A percentile compares a stretch with the other conserved stretches of the same genome.
Evolutionary conservation across 1,140 invertebrate genomes (phyloP).

Genomic region (Lysiphlebus fabarum): DNA sequence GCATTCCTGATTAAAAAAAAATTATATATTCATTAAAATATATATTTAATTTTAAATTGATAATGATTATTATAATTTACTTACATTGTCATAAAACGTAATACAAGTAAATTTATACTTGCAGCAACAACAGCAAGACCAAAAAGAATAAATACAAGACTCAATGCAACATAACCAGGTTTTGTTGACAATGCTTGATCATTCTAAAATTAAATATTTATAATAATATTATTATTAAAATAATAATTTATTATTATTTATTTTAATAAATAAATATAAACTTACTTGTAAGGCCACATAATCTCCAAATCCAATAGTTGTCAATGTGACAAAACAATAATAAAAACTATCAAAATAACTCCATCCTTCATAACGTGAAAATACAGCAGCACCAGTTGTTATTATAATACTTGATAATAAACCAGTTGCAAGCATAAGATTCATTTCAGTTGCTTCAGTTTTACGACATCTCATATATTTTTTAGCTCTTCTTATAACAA

Average conservation of each 20-base stretch:
- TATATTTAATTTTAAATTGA: not conserved
- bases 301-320: conserved; percentile 89
- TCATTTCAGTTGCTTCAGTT: conserved; percentile 86
- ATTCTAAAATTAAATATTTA: conserved; percentile 61
- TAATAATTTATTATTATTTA: conserved; percentile 6
- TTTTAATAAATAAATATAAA: too few relatives aligned
- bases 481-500: conserved; percentile 83
- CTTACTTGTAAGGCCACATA: conserved; percentile 76
- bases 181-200: conserved; percentile 89
- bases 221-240: conserved; percentile 9
- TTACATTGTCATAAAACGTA: conserved; percentile 96
- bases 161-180: conserved; percentile 93
- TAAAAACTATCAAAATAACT: conserved; percentile 98
- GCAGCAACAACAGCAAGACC: conserved; percentile 97
- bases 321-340: conserved; percentile 99
- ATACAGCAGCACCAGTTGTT: conserved; percentile 89
- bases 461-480: conserved; percentile 75
- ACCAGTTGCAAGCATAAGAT: conserved; percentile 90
- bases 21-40: conserved; percentile 1
- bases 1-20: conserved; percentile 65
- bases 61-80: conserved; percentile 18
- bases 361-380: conserved; percentile 95
- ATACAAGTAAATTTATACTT: conserved; percentile 94
- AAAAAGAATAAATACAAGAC: conserved; percentile 96
- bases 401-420: conserved; percentile 89